These are phyloP conservation scores for Cyclopterus lumpus DNA, from an alignment of 2,797 vertebrate species.

Conservation along the genomic window DNA sequence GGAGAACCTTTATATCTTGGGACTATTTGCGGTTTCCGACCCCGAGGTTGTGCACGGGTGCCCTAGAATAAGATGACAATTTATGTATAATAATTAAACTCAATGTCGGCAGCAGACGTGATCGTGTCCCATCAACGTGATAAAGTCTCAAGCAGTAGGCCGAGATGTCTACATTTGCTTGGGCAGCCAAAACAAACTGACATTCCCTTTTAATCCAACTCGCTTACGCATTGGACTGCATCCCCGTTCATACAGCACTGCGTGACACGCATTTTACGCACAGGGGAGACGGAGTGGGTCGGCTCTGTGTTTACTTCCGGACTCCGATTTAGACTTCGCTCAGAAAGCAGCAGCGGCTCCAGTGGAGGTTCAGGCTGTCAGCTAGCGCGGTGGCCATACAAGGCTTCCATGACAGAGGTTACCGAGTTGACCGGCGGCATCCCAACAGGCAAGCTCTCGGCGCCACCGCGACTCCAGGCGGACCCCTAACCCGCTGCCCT, in stretches of 20 bases:
- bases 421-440: constrained; percentile 63
- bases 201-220: background rate
- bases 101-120: background rate
- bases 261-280: constrained; percentile 70
- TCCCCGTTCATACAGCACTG: constrained; percentile 35
- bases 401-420: constrained; percentile 81
- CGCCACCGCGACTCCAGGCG: constrained; percentile 41
- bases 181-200: background rate
- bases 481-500: constrained; percentile 24
- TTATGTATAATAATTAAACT: background rate
- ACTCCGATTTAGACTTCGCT: constrained; percentile 75
- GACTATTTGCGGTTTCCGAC: background rate
- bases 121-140: background rate
- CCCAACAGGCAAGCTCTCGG: constrained; percentile 40
- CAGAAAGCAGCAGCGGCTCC: constrained; percentile 69
- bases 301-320: constrained; percentile 95
- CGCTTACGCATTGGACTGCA: constrained; percentile 48
- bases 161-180: background rate
- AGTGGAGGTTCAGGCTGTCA: constrained; percentile 64
- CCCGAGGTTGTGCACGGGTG: background rate
- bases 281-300: constrained; percentile 70
- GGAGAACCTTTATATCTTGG: background rate
- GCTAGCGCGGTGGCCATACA: constrained; percentile 62
- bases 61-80: background rate
- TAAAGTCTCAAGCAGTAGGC: background rate